Evolutionary conservation across 1,140 invertebrate genomes (phyloP), one percentile per base, ranked within the genome.

Genomic region (Nephila pilipes): DNA sequence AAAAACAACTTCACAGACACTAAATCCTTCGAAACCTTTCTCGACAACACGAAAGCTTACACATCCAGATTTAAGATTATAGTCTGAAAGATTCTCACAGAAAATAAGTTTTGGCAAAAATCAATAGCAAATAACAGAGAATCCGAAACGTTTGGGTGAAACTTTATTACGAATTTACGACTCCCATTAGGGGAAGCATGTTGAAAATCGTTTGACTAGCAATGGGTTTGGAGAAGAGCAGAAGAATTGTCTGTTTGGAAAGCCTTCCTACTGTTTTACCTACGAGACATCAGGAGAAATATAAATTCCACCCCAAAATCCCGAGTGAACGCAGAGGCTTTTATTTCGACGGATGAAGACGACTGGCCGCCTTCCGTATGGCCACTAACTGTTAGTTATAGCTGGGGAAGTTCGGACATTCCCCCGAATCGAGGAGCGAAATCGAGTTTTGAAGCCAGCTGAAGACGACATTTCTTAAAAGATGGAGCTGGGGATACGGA

Each of bases 321-420:
- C 88, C 75, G 69, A 38, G 69, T 65, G 87, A 25, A 46, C 32
- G 54, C 54, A 38, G 25, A 22, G 75, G 88, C 88, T 90, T 90
- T 90, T 90, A 90, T 90, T 90, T 90, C 88, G 88, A 90, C 88
- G 75, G 88, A 90, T 90, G 88, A 81, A 80, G 79, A 90, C 20
- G 88, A 29, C 20, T 46, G 46, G 46, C 46, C 46, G 12, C 46
- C 46, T 46, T 10, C 46, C 12, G 75, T 65, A 54, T 29, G 46
- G 79, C 55, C 75, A 81, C 75, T 90, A 90, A 90, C 88, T 81
- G 65, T 90, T 90, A 90, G 38, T 90, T 90, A 90, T 90, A 58
- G 88, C 88, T 75, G 46, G 14, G 57, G 69, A 89, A 90, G 55
- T 90, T 90, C 88, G 88, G 88, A 90, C 88, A 90, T 75, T 89